phyloP scores from a whole-genome alignment of 1,140 invertebrate genomes.

The Pogonomyrmex californicus region DNA sequence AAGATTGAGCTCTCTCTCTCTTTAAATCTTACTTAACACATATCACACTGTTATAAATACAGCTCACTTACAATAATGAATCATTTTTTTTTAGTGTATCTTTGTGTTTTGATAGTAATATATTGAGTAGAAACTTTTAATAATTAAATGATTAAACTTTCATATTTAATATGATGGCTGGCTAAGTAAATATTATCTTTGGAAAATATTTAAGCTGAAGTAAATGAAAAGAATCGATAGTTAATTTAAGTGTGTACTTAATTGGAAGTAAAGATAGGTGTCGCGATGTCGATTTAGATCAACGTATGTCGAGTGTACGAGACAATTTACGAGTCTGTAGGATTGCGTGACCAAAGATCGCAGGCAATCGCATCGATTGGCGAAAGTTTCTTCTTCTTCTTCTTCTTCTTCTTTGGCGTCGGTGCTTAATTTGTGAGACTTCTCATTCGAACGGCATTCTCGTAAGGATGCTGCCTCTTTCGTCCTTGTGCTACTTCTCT shows the following conservation, averaged over 20 bases:
- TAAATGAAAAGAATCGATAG: conserved; percentile 21
- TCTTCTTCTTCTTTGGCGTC: conserved; percentile 2
- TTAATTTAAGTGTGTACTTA: conserved; percentile 4
- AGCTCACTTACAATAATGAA: background rate
- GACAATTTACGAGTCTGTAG: conserved; percentile 47
- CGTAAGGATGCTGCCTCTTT: conserved; percentile 39
- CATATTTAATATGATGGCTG: background rate
- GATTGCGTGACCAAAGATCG: conserved; percentile 56
- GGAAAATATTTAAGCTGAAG: background rate
- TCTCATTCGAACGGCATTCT: conserved; percentile 35
- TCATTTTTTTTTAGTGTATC: background rate
- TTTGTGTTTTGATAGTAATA: background rate
- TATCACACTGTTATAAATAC: conserved; percentile 2
- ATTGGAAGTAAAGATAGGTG: conserved; percentile 24
- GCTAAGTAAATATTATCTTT: background rate
- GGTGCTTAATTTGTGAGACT: conserved; percentile 67
- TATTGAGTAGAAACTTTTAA: background rate
- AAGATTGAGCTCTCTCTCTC: background rate
- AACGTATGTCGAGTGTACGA: conserved; percentile 6
- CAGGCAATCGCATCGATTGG: conserved; percentile 56
- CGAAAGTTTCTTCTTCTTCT: conserved; percentile 14
- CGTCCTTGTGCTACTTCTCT: background rate
- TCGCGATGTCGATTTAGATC: conserved; percentile 8
- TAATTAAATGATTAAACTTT: background rate
- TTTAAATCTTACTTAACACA: conserved; percentile 13